Conservation (phyloP, 2,888 invertebrate species). For the Dendrolimus houi region DNA sequence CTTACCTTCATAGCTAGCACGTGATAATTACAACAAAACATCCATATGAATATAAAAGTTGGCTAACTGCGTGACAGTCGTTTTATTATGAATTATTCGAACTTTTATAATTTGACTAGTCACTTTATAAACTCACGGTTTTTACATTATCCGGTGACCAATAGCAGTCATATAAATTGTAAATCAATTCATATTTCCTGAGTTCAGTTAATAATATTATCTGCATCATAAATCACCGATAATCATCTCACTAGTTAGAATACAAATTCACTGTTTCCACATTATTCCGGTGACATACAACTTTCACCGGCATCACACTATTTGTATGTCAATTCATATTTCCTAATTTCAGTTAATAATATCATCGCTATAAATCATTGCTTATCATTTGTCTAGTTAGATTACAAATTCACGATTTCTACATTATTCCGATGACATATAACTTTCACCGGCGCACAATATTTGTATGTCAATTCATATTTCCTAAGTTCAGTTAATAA, state of each 20-base stretch:
- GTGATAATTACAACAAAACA: no score
- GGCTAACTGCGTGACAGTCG: not conserved
- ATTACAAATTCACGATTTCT: no score
- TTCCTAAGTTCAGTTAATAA: no score
- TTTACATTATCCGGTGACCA: constrained; percentile 9
- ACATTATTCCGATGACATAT: constrained; percentile 11
- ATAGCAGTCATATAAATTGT: constrained; percentile 9
- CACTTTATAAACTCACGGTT: no score
- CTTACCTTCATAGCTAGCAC: no score
- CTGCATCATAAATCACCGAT: not conserved
- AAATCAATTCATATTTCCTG: no score
- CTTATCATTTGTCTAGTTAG: no score
- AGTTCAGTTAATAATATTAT: not conserved
- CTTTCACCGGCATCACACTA: constrained; percentile 5
- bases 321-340: no score
- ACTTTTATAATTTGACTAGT: no score
- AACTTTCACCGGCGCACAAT: constrained; percentile 9
- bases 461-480: no score
- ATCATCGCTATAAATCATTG: not conserved
- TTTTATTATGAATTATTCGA: not conserved
- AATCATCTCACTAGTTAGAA: not conserved
- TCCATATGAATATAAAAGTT: no score
- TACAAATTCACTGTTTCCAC: no score
- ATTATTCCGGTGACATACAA: constrained; percentile 13
- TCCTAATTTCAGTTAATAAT: not conserved